Base-by-base conservation (phyloP, 2,113 vertebrate genomes). In the Copsychus sechellarum region DNA sequence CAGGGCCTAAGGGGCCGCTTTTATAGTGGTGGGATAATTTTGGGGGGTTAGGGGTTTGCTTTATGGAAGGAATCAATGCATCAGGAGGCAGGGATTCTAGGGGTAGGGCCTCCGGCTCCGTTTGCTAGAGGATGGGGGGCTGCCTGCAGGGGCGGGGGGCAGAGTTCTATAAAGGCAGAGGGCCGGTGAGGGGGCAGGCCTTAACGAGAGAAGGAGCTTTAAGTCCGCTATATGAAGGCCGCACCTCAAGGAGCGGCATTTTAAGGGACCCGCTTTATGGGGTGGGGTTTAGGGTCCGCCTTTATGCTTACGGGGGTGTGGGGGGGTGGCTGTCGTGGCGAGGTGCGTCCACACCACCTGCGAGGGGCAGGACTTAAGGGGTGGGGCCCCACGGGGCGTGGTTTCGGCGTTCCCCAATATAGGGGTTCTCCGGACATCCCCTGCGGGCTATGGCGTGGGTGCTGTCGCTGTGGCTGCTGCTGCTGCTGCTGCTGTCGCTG, bases 121-220 rank as follows among this genome's bases (percentile, higher is more conserved):
- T 54, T 54, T 45, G 9, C 17, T 8, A 14, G 26, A 45, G 22
- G 25, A 25, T 8, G 12, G 11, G 13, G 36, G 5, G 4, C 33
- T 36, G 38, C 38, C 25, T 26, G 11, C 21, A 38, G 16, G 43
- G 19, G 33, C 6, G 5, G 26, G 22, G 26, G 4, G 9, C 16
- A 42, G 6, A 6, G 13, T 0, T 10, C 26, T 14, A 5, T 3
- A 24, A 11, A 6, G 6, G 5, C 14, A 22, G 4, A 51, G 5
- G 2, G 7, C 31, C 8, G 5, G 3, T 12, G 43, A 21, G 11
- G 9, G 9, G 17, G 14, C 18, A 17, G 9, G 7, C 11, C 12
- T 51, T 23, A 26, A 10, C 1, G 18, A 8, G 6, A 26, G 5
- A 22, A 5, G 12, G 9, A 11, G 11, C 38, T 36, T 36, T 5